Evolutionary conservation across 1,140 invertebrate species (phyloP).

Genomic region (Periplaneta americana): DNA sequence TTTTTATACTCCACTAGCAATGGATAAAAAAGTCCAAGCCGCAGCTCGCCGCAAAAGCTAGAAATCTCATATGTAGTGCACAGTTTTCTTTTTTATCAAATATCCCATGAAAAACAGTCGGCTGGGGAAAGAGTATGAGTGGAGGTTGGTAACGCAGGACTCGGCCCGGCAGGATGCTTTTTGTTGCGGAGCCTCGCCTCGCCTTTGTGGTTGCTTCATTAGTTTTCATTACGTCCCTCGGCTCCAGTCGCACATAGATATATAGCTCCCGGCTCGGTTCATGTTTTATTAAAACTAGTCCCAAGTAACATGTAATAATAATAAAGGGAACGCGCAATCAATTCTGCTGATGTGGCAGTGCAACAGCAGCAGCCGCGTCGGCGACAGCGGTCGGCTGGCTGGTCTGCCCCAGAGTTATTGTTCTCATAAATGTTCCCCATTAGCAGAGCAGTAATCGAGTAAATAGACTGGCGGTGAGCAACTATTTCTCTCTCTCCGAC

Average conservation of each 20-base stretch:
- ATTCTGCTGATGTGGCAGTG: too few species aligned
- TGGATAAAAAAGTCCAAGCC: too few species aligned
- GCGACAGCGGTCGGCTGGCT: neutral
- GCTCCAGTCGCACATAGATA: too few species aligned
- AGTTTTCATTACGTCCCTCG: neutral
- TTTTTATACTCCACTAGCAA: too few species aligned
- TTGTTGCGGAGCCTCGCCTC: neutral
- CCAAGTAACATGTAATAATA: neutral
- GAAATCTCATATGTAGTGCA: too few species aligned
- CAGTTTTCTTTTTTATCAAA: too few species aligned
- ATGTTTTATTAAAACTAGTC: neutral
- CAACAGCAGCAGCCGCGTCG: neutral
- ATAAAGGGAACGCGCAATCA: neutral
- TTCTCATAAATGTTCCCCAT: neutral
- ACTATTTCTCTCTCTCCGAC: neutral
- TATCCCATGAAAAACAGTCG: too few species aligned
- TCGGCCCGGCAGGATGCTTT: neutral
- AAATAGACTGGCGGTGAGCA: too few species aligned
- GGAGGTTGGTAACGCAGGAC: too few species aligned
- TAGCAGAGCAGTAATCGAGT: neutral
- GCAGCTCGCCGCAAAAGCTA: too few species aligned
- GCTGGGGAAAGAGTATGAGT: too few species aligned
- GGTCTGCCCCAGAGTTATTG: neutral
- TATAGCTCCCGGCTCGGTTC: neutral
- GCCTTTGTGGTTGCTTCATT: neutral